Conservation (phyloP, 2,888 invertebrate genomes). For the Euclidia mi region DNA sequence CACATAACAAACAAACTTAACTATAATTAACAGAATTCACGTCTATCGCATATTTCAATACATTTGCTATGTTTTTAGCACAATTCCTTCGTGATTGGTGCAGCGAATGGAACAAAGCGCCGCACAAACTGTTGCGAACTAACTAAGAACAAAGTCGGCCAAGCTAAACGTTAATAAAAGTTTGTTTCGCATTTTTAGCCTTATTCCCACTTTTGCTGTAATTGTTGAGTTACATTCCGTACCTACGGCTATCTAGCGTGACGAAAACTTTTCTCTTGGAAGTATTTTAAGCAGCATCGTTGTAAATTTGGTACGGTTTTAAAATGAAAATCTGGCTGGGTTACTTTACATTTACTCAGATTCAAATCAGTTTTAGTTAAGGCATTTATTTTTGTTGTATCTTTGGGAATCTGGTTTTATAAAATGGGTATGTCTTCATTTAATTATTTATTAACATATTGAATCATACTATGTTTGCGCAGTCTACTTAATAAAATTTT, state of each 20-base stretch:
- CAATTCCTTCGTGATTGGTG: slow-evolving; percentile 13
- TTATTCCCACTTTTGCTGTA: slow-evolving; percentile 29
- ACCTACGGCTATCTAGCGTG: neutral
- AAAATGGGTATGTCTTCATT: too few species aligned
- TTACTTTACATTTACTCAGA: too few species aligned
- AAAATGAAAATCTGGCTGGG: too few species aligned
- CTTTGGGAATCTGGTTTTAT: too few species aligned
- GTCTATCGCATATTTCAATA: neutral
- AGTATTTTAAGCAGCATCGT: too few species aligned
- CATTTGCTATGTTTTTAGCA: slow-evolving; percentile 13
- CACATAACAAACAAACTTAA: neutral
- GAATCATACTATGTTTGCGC: too few species aligned
- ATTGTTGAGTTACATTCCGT: slow-evolving; percentile 16
- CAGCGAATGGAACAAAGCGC: slow-evolving; percentile 12
- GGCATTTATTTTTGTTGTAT: too few species aligned
- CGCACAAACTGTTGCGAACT: slow-evolving; percentile 36
- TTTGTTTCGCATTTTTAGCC: slow-evolving; percentile 25
- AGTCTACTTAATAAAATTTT: too few species aligned
- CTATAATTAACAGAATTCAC: neutral
- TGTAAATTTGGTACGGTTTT: too few species aligned
- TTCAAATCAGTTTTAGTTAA: too few species aligned
- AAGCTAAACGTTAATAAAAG: slow-evolving; percentile 35
- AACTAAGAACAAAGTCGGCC: slow-evolving; percentile 42
- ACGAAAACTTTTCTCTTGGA: too few species aligned
- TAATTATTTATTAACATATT: too few species aligned